Evolutionary conservation across 2,113 vertebrate species (phyloP), one percentile per base, ranked within the genome.

Genomic region (Kryptolebias marmoratus): DNA sequence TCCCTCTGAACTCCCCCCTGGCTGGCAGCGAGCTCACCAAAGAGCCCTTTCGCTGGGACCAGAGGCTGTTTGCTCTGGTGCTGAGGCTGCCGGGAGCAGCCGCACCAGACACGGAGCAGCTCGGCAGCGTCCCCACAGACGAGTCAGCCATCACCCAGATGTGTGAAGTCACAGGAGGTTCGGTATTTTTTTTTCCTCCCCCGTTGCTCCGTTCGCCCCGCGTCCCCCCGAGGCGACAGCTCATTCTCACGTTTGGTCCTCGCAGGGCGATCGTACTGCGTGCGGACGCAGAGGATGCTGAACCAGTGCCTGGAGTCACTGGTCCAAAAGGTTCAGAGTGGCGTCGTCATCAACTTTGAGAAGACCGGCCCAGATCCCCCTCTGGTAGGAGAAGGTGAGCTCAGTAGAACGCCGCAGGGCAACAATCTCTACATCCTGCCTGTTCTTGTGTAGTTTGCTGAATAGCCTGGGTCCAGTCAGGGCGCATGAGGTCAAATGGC

Each of bases 121-220:
- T 99, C 36, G 97, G 97, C 71, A 97, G 97, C 58, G 96, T 99
- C 71, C 97, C 97, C 79, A 96, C 95, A 11, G 98, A 99, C 75
- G 97, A 99, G 72, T 99, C 97, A 36, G 95, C 97, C 49, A 96
- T 99, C 91, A 97, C 98, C 52, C 97, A 98, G 93, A 99, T 99
- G 97, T 99, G 98, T 68, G 98, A 99, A 93, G 97, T 99, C 91
- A 99, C 97, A 39, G 98, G 98, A 96, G 97, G 97, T 98, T 93
- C 1, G 69, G 5, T 59, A 14, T 60, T 58, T 72, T 65, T 22
- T 22, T 22, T 22, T 22, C 22, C 22, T 32, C 49, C 58, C 16
- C 42, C 1, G 47, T 60, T 56, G 31, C 11, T 73, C 42, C 11
- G 15, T 64, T 79, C 49, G 6, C 11, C 1, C 0, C 27, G 1